A percentile compares a stretch with the other conserved stretches of the same genome.
phyloP scores from a whole-genome alignment of 2,888 invertebrate genomes.

The Phaonia tiefii region DNA sequence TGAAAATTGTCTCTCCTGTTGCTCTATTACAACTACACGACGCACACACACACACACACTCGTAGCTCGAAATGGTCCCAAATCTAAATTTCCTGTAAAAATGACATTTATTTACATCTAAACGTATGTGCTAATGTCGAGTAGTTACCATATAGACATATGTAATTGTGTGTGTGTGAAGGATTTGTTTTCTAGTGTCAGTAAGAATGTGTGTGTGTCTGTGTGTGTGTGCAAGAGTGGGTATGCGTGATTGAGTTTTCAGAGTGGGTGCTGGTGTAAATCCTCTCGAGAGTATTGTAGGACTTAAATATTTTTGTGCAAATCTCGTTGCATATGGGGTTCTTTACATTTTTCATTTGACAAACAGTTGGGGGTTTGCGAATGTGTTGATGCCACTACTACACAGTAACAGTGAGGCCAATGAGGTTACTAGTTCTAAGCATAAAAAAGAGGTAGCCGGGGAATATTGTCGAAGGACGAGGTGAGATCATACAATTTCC shows the following conservation, averaged over 20 bases:
- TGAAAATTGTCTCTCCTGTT: conserved; percentile 75
- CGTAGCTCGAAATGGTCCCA: conserved; percentile 24
- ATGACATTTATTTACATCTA: conserved; percentile 64
- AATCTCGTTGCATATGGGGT: conserved; percentile 73
- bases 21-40: conserved; percentile 71
- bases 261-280: conserved; percentile 66
- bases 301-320: conserved; percentile 73
- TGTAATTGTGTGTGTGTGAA: conserved; percentile 15
- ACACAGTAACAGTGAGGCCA: not conserved
- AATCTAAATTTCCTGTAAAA: conserved; percentile 48
- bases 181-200: not conserved
- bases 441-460: not conserved
- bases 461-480: conserved; percentile 31
- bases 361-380: conserved; percentile 31
- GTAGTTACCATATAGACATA: not conserved
- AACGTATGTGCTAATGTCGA: conserved; percentile 60
- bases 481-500: conserved; percentile 15
- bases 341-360: conserved; percentile 53
- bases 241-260: conserved; percentile 14
- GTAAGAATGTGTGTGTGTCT: not conserved
- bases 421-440: not conserved
- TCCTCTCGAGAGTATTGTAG: conserved; percentile 69
- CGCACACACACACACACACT: conserved; percentile 15
- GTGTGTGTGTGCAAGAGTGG: not conserved
- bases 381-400: conserved; percentile 23